These are phyloP conservation scores for Drosophila cardini DNA, from an alignment of 1,140 invertebrate genomes.

Conservation along the genomic window DNA sequence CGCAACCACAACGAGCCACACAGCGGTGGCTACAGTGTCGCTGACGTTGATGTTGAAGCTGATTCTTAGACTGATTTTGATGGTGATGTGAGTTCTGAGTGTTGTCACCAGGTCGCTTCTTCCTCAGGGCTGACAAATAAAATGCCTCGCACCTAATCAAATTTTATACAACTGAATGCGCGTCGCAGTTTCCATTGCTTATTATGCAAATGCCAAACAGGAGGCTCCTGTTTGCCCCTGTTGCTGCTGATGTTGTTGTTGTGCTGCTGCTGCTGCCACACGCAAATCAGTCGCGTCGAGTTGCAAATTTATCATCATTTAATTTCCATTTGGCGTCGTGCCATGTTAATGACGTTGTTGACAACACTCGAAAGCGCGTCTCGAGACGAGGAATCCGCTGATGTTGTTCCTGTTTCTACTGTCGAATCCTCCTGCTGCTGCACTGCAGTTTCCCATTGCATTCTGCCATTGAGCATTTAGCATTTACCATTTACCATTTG, in stretches of 20 bases:
- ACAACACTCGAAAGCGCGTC: constrained; percentile 67
- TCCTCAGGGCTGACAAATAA: constrained; percentile 69
- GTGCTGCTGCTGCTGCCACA: constrained; percentile 27
- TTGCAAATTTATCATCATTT: constrained; percentile 83
- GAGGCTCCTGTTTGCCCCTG: constrained; percentile 38
- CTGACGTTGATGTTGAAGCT: constrained; percentile 20
- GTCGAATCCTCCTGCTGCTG: constrained; percentile 61
- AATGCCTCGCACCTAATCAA: constrained; percentile 78
- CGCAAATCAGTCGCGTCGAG: constrained; percentile 71
- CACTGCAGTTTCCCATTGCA: constrained; percentile 29
- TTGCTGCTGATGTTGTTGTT: constrained; percentile 15
- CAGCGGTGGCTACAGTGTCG: constrained; percentile 27
- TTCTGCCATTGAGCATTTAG: constrained; percentile 28
- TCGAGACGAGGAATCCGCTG: constrained; percentile 32
- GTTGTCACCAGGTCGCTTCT: constrained; percentile 48
- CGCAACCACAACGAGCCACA: constrained; percentile 44
- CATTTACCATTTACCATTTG: constrained; percentile 36
- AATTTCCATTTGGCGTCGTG: constrained; percentile 82
- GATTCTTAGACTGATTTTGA: constrained; percentile 18
- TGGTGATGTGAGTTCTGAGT: constrained; percentile 7
- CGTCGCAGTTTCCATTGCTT: constrained; percentile 53
- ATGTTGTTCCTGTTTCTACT: background rate
- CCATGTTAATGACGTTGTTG: constrained; percentile 82
- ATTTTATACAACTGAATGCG: constrained; percentile 79
- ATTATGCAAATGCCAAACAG: constrained; percentile 50